Percentiles rank a stretch among this genome's conserved stretches.
Conservation (phyloP, 2,797 vertebrate species). For the Menidia menidia region DNA sequence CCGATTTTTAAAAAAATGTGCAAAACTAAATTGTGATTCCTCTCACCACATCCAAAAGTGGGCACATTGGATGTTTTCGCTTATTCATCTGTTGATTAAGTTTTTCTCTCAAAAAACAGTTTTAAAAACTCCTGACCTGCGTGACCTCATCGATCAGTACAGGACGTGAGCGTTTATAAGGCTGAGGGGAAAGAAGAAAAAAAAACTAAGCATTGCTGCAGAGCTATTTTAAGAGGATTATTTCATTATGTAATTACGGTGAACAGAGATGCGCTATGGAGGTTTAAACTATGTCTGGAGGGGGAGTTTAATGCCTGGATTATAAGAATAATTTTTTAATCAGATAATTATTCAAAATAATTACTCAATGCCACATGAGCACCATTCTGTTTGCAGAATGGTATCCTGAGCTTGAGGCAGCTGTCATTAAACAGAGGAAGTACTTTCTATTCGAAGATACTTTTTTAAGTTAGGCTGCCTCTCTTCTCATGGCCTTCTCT, state of each 20-base stretch:
- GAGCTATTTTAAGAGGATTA: conserved; percentile 4
- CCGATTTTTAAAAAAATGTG: too few relatives aligned
- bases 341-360: not conserved
- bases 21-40: too few relatives aligned
- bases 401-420: not conserved
- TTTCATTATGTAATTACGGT: not conserved
- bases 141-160: not conserved
- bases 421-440: not conserved
- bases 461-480: not conserved
- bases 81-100: too few relatives aligned
- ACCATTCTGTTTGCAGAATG: not conserved
- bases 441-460: not conserved
- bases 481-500: conserved; percentile 2
- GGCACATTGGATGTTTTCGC: too few relatives aligned
- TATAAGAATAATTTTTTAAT: conserved; percentile 8
- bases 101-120: not conserved
- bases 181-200: not conserved
- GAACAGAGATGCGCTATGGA: not conserved
- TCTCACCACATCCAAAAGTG: too few relatives aligned
- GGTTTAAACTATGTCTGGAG: conserved; percentile 3
- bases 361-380: not conserved
- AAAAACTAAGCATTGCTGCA: not conserved
- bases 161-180: not conserved
- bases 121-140: not conserved
- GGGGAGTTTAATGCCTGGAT: not conserved